Evolutionary conservation across 1,140 invertebrate genomes (phyloP).

Genomic region (Microplitis mediator): DNA sequence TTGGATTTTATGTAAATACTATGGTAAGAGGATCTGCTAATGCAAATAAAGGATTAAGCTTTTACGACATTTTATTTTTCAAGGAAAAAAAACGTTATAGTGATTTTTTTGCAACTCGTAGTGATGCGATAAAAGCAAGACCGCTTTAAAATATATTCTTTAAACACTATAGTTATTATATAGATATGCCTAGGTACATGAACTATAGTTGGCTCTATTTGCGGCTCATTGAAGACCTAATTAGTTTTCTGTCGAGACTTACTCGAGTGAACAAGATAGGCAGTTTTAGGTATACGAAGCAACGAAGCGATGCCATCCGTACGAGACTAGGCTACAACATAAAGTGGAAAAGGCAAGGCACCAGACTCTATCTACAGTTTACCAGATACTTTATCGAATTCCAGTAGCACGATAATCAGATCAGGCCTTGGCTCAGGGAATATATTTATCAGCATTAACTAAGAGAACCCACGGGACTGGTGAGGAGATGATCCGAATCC

Average conservation of each 20-base stretch:
- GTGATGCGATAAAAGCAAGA: neutral
- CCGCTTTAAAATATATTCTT: no score
- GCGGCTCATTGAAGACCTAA: slow-evolving; percentile 46
- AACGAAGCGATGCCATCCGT: neutral
- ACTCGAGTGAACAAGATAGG: slow-evolving; percentile 13
- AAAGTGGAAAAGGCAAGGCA: slow-evolving; percentile 23
- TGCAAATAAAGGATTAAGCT: neutral
- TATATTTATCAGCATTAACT: slow-evolving; percentile 35
- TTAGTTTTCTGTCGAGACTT: slow-evolving; percentile 44
- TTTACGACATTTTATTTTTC: neutral
- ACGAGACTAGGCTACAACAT: neutral
- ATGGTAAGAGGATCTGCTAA: neutral
- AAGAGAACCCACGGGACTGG: slow-evolving; percentile 7
- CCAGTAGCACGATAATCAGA: slow-evolving; percentile 38
- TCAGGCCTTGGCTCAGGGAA: slow-evolving; percentile 35
- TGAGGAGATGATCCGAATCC: neutral
- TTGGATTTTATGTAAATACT: neutral
- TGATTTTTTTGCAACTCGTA: neutral
- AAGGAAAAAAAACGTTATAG: neutral
- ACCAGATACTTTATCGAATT: slow-evolving; percentile 45
- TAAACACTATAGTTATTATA: neutral
- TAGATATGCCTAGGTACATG: slow-evolving; percentile 21
- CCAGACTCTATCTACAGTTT: slow-evolving; percentile 15
- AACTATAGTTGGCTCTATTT: slow-evolving; percentile 44
- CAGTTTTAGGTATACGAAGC: slow-evolving; percentile 11